Base-by-base conservation (phyloP, 2,888 invertebrate species). In the Amblyjoppa fuscipennis region DNA sequence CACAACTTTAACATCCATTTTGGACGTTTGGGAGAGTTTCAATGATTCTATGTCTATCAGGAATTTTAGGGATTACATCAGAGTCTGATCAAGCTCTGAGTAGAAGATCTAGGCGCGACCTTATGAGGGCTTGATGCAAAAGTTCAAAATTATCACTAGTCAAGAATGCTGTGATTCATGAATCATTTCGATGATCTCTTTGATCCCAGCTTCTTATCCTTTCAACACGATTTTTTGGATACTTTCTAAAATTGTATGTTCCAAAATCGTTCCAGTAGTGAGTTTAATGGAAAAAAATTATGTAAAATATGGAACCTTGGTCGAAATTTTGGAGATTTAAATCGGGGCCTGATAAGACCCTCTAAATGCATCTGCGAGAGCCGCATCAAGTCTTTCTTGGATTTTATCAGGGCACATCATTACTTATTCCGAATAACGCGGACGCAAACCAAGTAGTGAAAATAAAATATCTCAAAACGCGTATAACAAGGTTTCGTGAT, bases 401-500 rank as follows among this genome's bases (percentile, higher is more conserved):
- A 64, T 31, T 31, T 64, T 34, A 7, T 64, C 31, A 6, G 31
- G 2, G 1, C 4, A 16, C 6, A 16, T 7, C 1, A 1, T 31
- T 34, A 64, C 31, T n/a, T n/a, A 64, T 34, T 16, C n/a, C 6
- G 11, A 64, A 16, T 16, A 4, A 64, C 13, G 1, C 6, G n/a
- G n/a, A 64, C 9, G 31, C 34, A n/a, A 64, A 64, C 31, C 13
- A 31, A 7, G 13, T n/a, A 31, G 34, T 34, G 64, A 31, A 64
- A 34, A 64, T 64, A 64, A 16, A 64, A 64, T 64, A 11, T 31
- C 31, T 13, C 34, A 9, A 64, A 34, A 34, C 6, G 31, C 34
- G 31, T n/a, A n/a, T n/a, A 34, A 64, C 64, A n/a, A 64, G 16
- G 28, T 71, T 71, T 53, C 16, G 11, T 31, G 34, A 53, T 31